Evolutionary conservation across 2,888 invertebrate genomes (phyloP).

Genomic region (Xanthorhoe designata): DNA sequence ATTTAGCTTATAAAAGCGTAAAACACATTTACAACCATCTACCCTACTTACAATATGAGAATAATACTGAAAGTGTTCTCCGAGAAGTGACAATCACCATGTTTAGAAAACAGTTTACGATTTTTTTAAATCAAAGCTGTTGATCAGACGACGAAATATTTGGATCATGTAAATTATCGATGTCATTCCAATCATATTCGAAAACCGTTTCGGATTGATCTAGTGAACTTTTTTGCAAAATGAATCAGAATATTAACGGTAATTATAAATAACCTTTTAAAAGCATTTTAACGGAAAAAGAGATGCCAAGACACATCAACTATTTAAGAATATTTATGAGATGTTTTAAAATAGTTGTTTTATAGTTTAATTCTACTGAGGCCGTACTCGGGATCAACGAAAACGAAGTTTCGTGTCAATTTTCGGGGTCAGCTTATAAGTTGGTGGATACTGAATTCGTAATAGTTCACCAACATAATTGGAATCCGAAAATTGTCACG

Average conservation of each 20-base stretch:
- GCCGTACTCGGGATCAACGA: no score
- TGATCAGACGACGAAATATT: not conserved
- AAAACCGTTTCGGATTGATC: not conserved
- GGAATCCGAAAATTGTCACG: no score
- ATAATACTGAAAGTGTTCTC: not conserved
- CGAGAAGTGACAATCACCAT: no score
- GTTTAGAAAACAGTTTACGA: no score
- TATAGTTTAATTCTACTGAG: no score
- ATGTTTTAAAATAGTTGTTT: no score
- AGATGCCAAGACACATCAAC: not conserved
- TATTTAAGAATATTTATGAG: not conserved
- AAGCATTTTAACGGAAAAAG: not conserved
- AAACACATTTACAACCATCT: constrained; percentile 46
- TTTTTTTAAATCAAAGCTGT: not conserved
- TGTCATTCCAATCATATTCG: not conserved
- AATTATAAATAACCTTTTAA: no score
- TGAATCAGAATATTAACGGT: not conserved
- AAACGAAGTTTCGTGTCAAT: no score
- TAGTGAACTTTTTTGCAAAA: not conserved
- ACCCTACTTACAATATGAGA: constrained; percentile 27
- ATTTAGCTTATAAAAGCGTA: constrained; percentile 40
- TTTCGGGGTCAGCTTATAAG: no score
- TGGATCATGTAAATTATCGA: not conserved
- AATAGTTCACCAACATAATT: no score
- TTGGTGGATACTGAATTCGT: no score